These are phyloP conservation scores for Rattus rattus DNA, from an alignment of 2,113 vertebrate species.

Conservation along the genomic window DNA sequence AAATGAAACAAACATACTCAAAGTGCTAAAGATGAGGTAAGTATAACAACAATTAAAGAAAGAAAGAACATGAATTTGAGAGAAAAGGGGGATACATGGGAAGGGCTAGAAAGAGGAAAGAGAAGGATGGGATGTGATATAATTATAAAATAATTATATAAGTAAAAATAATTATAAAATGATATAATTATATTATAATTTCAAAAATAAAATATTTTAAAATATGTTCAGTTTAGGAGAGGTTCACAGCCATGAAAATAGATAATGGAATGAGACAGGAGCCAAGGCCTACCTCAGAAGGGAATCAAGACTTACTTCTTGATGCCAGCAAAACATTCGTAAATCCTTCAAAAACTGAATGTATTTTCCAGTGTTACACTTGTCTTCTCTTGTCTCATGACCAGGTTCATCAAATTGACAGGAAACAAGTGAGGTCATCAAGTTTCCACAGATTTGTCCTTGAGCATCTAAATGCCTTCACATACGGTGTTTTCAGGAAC, in stretches of 20 bases:
- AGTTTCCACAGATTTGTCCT: neutral
- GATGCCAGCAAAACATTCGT: neutral
- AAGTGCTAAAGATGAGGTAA: constrained; percentile 30
- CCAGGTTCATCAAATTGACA: constrained; percentile 3
- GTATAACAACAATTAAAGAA: neutral
- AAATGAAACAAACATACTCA: neutral
- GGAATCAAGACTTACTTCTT: neutral
- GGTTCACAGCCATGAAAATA: neutral
- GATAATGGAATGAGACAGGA: neutral
- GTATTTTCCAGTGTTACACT: neutral
- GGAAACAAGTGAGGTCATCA: neutral
- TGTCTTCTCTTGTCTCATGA: neutral
- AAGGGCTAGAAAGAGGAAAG: neutral
- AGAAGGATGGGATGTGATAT: neutral
- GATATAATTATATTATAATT: neutral
- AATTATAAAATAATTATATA: neutral
- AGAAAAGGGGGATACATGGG: neutral
- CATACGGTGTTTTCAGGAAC: neutral
- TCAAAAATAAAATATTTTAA: neutral
- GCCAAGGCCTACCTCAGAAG: neutral
- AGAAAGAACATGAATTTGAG: neutral
- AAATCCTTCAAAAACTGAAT: neutral
- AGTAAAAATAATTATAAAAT: neutral
- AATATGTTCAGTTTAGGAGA: neutral
- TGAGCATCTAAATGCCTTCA: neutral